Conservation (phyloP, 2,113 vertebrate genomes). For the human region GRCh38 chr1:84162001-84162500, state of each 20-base stretch:
- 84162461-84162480: not conserved
- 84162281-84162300: not conserved
- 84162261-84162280: not conserved
- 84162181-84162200: not conserved
- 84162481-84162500: conserved; percentile 21
- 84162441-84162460: not conserved
- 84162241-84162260: not conserved
- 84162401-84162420: not conserved
- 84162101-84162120: conserved; percentile 1
- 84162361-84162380: conserved; percentile 28
- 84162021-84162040: not conserved
- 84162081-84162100: not conserved
- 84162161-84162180: not conserved
- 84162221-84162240: not conserved
- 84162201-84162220: conserved; percentile 25
- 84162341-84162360: not conserved
- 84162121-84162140: not conserved
- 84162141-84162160: not conserved
- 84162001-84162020: not conserved
- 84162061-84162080: not conserved
- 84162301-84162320: not conserved
- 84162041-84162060: not conserved
- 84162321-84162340: not conserved
- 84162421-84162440: not conserved
- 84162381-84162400: not conserved